phyloP scores from a whole-genome alignment of 2,888 invertebrate species.

The Ophion slaviceki region DNA sequence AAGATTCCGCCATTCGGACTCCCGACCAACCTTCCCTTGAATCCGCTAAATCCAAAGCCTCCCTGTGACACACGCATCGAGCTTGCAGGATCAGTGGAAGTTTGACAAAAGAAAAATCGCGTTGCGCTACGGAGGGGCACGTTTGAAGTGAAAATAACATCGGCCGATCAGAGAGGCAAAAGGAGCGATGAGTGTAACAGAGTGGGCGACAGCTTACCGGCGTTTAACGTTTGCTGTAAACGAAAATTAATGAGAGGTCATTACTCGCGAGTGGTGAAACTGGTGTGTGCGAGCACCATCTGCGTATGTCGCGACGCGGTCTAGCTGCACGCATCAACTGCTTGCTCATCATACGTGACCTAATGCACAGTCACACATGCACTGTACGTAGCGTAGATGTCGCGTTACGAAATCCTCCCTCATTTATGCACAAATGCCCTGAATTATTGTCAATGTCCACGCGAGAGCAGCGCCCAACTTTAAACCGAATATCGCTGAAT shows the following conservation, averaged over 20 bases:
- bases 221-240: slow-evolving; percentile 54
- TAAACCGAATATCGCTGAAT: slow-evolving; percentile 36
- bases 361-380: slow-evolving; percentile 52
- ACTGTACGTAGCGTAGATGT: slow-evolving; percentile 18
- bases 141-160: slow-evolving; percentile 13
- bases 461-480: slow-evolving; percentile 21
- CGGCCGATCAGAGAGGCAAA: slow-evolving; percentile 11
- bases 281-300: slow-evolving; percentile 49
- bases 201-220: slow-evolving; percentile 18
- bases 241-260: slow-evolving; percentile 63
- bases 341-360: slow-evolving; percentile 63
- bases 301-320: slow-evolving; percentile 50
- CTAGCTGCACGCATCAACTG: slow-evolving; percentile 58
- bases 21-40: not conserved
- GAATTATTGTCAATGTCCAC: slow-evolving; percentile 53
- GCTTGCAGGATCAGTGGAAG: not conserved
- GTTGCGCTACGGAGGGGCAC: not conserved
- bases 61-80: not conserved
- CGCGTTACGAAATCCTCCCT: slow-evolving; percentile 40
- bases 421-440: slow-evolving; percentile 50
- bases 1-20: too few species aligned
- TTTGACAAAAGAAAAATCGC: not conserved
- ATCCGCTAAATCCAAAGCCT: not conserved
- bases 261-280: slow-evolving; percentile 47
- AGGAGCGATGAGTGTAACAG: slow-evolving; percentile 7